A percentile compares a stretch with the other conserved stretches of the same genome.
phyloP scores from a whole-genome alignment of 1,140 invertebrate species.

The Chrysomallon squamiferum region DNA sequence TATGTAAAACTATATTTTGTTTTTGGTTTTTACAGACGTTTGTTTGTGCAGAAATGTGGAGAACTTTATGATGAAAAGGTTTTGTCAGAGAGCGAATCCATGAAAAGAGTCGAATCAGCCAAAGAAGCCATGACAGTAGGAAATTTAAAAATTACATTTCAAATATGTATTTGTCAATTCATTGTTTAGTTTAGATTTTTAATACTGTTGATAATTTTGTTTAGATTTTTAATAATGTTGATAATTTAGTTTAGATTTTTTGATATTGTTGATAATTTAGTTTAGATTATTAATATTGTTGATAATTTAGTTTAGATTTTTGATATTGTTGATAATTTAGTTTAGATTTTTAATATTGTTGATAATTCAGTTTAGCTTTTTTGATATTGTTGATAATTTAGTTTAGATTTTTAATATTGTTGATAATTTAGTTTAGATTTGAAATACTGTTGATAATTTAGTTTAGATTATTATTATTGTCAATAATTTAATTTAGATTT shows the following conservation, averaged over 20 bases:
- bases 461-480: no score
- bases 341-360: no score
- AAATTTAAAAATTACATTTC: neutral
- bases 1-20: no score
- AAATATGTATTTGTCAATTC: neutral
- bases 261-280: neutral
- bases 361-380: no score
- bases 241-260: neutral
- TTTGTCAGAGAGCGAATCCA: constrained; percentile 31
- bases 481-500: no score
- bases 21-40: constrained; percentile 31
- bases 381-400: no score
- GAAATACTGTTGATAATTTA: no score
- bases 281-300: neutral
- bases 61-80: constrained; percentile 56
- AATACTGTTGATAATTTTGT: neutral
- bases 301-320: neutral
- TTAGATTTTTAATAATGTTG: neutral
- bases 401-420: no score
- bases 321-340: neutral
- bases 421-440: no score
- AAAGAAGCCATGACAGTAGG: constrained; percentile 57
- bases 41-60: constrained; percentile 58
- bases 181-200: neutral
- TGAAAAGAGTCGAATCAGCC: constrained; percentile 40